These are phyloP conservation scores for Circaetus cinerascens DNA, from an alignment of 2,113 vertebrate species.

Conservation along the genomic window DNA sequence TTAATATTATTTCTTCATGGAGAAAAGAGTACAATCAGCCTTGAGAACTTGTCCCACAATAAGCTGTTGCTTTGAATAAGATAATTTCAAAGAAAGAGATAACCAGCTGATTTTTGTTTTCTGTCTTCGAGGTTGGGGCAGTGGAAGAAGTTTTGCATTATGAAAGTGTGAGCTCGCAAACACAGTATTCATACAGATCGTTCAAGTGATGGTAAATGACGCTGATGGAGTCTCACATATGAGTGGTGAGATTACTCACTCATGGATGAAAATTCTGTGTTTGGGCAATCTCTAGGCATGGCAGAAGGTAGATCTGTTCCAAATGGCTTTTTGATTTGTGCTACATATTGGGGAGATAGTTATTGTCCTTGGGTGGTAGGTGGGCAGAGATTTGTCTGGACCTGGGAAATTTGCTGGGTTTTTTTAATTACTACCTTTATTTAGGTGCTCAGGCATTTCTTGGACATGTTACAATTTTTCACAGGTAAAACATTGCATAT, in stretches of 20 bases:
- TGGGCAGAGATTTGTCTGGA: not conserved
- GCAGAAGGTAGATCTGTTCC: not conserved
- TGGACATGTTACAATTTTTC: not conserved
- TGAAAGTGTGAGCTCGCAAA: not conserved
- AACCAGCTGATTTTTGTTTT: not conserved
- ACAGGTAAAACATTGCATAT: not conserved
- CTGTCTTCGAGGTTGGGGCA: not conserved
- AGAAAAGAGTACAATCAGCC: not conserved
- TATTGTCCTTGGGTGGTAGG: not conserved
- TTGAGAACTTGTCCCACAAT: not conserved
- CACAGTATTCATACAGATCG: rapidly evolving
- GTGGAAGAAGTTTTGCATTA: not conserved
- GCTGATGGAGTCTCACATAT: not conserved
- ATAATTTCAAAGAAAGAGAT: not conserved
- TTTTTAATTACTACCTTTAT: not conserved
- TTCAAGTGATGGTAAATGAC: rapidly evolving
- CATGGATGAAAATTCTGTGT: not conserved
- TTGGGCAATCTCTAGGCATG: not conserved
- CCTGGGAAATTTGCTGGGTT: not conserved
- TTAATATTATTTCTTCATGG: not conserved
- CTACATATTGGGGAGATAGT: not conserved
- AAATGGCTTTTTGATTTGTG: not conserved
- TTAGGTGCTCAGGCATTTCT: not conserved
- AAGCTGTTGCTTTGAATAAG: not conserved
- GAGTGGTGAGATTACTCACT: not conserved